phyloP scores from a whole-genome alignment of 1,140 invertebrate species.

The Procambarus clarkii region DNA sequence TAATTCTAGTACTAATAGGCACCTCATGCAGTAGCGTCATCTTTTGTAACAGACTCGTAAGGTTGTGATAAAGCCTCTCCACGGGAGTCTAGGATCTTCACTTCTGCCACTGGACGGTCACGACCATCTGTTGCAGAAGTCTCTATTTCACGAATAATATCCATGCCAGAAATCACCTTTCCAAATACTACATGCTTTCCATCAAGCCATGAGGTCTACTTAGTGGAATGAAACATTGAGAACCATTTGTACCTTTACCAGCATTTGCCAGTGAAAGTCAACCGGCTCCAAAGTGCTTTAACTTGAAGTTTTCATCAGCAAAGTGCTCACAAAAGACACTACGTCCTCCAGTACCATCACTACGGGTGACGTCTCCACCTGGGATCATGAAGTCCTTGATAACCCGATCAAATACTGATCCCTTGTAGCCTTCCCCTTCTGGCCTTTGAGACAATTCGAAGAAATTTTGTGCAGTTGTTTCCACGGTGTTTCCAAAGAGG shows the following conservation, averaged over 20 bases:
- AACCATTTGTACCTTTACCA: constrained; percentile 87
- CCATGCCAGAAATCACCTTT: constrained; percentile 82
- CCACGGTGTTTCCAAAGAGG: constrained; percentile 94
- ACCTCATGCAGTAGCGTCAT: neutral
- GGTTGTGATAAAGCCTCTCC: neutral
- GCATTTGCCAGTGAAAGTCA: constrained; percentile 98
- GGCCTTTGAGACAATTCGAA: constrained; percentile 85
- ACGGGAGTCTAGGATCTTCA: constrained; percentile 6
- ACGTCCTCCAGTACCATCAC: constrained; percentile 87
- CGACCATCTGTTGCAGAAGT: neutral
- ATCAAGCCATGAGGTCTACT: constrained; percentile 93
- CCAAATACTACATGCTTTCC: constrained; percentile 95
- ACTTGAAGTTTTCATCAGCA: constrained; percentile 94
- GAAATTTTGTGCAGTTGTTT: constrained; percentile 96
- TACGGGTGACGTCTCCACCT: constrained; percentile 95
- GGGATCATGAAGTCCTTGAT: constrained; percentile 94
- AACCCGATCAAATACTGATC: constrained; percentile 87
- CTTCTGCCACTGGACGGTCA: neutral
- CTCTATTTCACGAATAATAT: constrained; percentile 16
- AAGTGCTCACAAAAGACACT: constrained; percentile 94
- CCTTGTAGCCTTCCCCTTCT: constrained; percentile 86
- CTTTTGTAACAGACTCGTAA: neutral
- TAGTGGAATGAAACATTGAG: constrained; percentile 96
- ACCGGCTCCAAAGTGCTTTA: constrained; percentile 91
- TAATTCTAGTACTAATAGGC: neutral